A percentile compares a stretch with the other conserved stretches of the same genome.
These are phyloP conservation scores for Trachythela sp. DNA, from an alignment of 64 coral and sea anemone genomes.

Conservation along the genomic window DNA sequence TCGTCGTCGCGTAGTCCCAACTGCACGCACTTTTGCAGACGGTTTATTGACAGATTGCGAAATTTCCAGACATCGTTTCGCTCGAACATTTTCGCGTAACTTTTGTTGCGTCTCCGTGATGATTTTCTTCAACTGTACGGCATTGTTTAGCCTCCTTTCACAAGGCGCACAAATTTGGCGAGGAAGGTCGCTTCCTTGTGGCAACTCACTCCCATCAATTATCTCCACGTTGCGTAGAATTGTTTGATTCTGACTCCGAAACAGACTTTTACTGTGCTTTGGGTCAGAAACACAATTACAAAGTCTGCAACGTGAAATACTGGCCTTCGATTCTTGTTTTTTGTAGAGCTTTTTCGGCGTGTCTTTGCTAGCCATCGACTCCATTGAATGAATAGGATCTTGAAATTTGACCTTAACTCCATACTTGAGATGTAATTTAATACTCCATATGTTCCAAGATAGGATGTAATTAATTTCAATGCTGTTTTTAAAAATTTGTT, in stretches of 20 bases:
- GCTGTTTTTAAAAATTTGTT: no score
- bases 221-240: background rate
- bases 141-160: background rate
- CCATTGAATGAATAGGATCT: background rate
- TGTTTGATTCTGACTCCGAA: background rate
- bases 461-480: background rate
- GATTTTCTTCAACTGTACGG: background rate
- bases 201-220: background rate
- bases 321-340: background rate
- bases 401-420: background rate
- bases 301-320: conserved; percentile 9
- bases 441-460: background rate
- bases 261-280: background rate
- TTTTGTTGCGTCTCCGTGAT: background rate
- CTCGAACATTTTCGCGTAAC: background rate
- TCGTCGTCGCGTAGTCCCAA: background rate
- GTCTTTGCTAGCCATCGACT: background rate
- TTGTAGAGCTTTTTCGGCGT: background rate
- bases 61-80: background rate
- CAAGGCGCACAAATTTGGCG: background rate
- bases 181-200: background rate
- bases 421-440: background rate
- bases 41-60: background rate
- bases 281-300: background rate
- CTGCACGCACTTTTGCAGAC: background rate